Percentiles rank a stretch among this genome's conserved stretches.
Evolutionary conservation across 2,113 vertebrate species (phyloP).

Genomic region (Melanotaenia duboulayi): DNA sequence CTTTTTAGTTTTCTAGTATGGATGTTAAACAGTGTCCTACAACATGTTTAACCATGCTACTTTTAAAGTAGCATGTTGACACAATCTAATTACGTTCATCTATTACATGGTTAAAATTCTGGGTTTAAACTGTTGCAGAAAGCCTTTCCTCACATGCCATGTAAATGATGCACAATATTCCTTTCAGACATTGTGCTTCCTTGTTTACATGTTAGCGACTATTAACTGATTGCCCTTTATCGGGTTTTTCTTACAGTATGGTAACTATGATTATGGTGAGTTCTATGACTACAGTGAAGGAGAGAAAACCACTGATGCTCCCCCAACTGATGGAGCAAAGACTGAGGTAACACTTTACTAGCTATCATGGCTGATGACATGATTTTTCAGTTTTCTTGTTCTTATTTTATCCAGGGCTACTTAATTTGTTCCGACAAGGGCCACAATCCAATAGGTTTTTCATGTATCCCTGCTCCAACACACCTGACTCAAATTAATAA

Average conservation of each 20-base stretch:
- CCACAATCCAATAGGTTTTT: too few relatives aligned
- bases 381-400: too few relatives aligned
- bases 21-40: constrained; percentile 21
- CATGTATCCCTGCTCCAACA: too few relatives aligned
- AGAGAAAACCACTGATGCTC: constrained; percentile 86
- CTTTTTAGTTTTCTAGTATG: constrained; percentile 19
- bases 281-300: constrained; percentile 92
- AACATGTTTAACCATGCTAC: constrained; percentile 25
- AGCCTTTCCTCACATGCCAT: constrained; percentile 36
- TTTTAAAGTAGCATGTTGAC: constrained; percentile 37
- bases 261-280: constrained; percentile 90
- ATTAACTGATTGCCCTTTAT: constrained; percentile 67
- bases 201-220: constrained; percentile 71
- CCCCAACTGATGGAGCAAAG: constrained; percentile 85
- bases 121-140: background rate
- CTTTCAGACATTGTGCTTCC: constrained; percentile 36
- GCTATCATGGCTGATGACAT: too few relatives aligned
- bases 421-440: too few relatives aligned
- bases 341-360: constrained; percentile 86
- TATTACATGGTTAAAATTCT: background rate
- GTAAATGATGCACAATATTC: constrained; percentile 59
- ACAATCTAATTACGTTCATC: background rate
- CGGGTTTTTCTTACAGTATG: constrained; percentile 87
- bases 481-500: too few relatives aligned
- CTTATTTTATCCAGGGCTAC: background rate